These are phyloP conservation scores for Bombyx mori DNA, from an alignment of 1,140 invertebrate species.

Conservation along the genomic window DNA sequence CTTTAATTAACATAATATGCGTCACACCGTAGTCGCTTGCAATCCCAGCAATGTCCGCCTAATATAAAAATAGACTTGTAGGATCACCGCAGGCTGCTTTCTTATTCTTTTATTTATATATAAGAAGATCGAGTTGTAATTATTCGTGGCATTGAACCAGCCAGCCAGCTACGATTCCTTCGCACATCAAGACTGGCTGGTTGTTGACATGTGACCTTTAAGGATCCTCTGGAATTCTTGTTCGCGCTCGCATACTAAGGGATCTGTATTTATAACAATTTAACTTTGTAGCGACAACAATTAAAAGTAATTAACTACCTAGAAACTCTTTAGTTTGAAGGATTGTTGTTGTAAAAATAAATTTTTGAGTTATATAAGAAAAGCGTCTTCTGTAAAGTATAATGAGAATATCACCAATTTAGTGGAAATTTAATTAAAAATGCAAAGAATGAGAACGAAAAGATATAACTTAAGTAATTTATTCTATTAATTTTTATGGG, in stretches of 20 bases:
- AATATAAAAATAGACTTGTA: slow-evolving; percentile 26
- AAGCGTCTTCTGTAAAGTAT: not conserved
- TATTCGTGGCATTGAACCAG: slow-evolving; percentile 52
- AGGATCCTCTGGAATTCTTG: slow-evolving; percentile 32
- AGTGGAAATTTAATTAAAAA: no score
- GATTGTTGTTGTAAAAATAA: not conserved
- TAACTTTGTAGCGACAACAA: not conserved
- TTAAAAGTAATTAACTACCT: not conserved
- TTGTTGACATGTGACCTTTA: slow-evolving; percentile 61
- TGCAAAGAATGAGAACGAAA: no score
- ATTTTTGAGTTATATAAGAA: not conserved
- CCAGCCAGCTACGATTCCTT: slow-evolving; percentile 30
- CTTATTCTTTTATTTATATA: slow-evolving; percentile 30
- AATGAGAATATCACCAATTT: not conserved
- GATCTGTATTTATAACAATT: not conserved
- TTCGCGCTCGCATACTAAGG: slow-evolving; percentile 2
- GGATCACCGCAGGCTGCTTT: slow-evolving; percentile 14
- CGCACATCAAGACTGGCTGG: slow-evolving; percentile 39
- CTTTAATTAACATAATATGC: slow-evolving; percentile 10
- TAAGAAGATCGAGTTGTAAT: slow-evolving; percentile 39
- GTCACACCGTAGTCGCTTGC: slow-evolving; percentile 2
- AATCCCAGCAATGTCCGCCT: slow-evolving; percentile 17
- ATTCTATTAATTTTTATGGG: no score
- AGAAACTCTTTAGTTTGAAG: not conserved
- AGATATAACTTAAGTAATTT: no score